Evolutionary conservation across 1,140 invertebrate species (phyloP).

Genomic region (Apocrypta bakeri): DNA sequence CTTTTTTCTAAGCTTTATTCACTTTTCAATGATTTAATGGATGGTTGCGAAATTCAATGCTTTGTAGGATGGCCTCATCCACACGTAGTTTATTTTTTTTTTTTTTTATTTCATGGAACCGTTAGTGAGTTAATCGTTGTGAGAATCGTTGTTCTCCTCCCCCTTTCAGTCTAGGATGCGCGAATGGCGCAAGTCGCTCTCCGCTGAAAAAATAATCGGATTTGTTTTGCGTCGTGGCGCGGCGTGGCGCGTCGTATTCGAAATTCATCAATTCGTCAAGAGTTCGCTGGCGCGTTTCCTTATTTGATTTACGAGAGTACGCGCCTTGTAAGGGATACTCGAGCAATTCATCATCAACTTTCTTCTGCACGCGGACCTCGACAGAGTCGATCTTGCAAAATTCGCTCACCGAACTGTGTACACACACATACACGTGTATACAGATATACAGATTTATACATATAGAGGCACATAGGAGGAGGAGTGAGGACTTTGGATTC

Average conservation of each 20-base stretch:
- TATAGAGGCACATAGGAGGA: no score
- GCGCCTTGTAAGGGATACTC: slow-evolving; percentile 22
- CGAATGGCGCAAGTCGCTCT: neutral
- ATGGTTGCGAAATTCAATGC: neutral
- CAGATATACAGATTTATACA: no score
- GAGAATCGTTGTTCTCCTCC: no score
- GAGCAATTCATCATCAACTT: slow-evolving; percentile 22
- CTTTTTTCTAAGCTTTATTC: neutral
- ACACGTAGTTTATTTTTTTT: no score
- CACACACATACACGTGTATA: no score
- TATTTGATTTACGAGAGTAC: slow-evolving; percentile 3
- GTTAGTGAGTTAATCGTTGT: neutral
- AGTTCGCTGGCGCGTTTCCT: neutral
- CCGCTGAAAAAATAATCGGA: neutral
- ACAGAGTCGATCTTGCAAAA: slow-evolving; percentile 4
- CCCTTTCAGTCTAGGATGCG: no score
- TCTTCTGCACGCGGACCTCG: neutral
- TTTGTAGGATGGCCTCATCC: neutral
- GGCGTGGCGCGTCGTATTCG: neutral
- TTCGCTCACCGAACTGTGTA: neutral
- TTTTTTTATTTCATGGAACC: no score
- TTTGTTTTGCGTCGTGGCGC: no score
- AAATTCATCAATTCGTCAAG: slow-evolving; percentile 3
- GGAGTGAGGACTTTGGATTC: neutral
- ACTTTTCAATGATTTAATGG: neutral